Evolutionary conservation across 2,888 invertebrate genomes (phyloP).

Genomic region (Leptinotarsa haldemani): DNA sequence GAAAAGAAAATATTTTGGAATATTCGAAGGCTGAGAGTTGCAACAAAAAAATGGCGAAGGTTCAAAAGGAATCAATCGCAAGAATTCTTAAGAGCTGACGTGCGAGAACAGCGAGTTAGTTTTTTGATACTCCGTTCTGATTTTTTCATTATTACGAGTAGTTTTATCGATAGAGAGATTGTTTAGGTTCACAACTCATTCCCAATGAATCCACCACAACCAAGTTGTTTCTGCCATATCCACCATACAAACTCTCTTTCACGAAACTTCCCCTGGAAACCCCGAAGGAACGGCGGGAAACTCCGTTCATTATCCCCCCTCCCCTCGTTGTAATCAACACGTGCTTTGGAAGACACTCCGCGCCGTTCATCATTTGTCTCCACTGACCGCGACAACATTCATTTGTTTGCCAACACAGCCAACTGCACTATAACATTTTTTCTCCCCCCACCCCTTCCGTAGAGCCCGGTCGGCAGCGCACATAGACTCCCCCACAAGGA

Average conservation of each 20-base stretch:
- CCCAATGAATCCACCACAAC: no score
- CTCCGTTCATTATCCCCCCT: slow-evolving; percentile 38
- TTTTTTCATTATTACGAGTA: no score
- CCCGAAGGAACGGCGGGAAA: slow-evolving; percentile 29
- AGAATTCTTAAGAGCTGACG: no score
- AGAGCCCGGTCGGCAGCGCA: slow-evolving; percentile 47
- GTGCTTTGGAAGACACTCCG: slow-evolving; percentile 33
- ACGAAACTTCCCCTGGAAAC: slow-evolving; percentile 5
- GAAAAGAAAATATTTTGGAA: no score
- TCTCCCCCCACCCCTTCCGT: slow-evolving; percentile 43
- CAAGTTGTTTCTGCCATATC: no score
- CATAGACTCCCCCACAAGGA: slow-evolving; percentile 54
- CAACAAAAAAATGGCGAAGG: no score
- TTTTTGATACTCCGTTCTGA: no score
- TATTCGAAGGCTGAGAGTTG: no score
- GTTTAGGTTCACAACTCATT: no score
- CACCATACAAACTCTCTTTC: background rate
- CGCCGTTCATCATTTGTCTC: slow-evolving; percentile 46
- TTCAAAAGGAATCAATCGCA: no score
- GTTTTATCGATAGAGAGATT: no score
- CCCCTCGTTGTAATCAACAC: slow-evolving; percentile 47
- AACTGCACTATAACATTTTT: slow-evolving; percentile 49
- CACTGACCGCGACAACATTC: slow-evolving; percentile 51
- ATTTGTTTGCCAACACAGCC: slow-evolving; percentile 50
- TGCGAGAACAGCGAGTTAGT: no score